Evolutionary conservation across 2,888 invertebrate species (phyloP).

Genomic region (Drosophila neoperkinsi): DNA sequence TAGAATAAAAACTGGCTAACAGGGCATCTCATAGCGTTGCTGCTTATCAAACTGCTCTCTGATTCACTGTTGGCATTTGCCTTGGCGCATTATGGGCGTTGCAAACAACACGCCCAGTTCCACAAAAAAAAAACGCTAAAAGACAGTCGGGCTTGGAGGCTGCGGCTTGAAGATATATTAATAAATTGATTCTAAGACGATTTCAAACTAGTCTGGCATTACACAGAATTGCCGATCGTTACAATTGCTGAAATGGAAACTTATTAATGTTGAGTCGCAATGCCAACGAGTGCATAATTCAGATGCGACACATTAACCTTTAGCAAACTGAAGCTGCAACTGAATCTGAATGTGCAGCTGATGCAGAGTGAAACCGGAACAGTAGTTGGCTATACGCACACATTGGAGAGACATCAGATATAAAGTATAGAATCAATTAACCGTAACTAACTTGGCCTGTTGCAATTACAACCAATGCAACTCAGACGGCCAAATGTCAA

Average conservation of each 20-base stretch:
- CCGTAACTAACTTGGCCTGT: slow-evolving; percentile 44
- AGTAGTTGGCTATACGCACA: slow-evolving; percentile 56
- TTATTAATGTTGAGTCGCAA: slow-evolving; percentile 63
- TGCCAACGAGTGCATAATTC: slow-evolving; percentile 71
- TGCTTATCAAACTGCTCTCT: background rate
- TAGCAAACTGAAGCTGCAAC: slow-evolving; percentile 21
- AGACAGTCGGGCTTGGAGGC: slow-evolving; percentile 7
- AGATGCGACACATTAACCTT: slow-evolving; percentile 75
- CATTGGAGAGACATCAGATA: slow-evolving; percentile 12
- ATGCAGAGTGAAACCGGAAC: slow-evolving; percentile 50
- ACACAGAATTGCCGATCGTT: slow-evolving; percentile 11
- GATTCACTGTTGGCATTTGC: slow-evolving; percentile 69
- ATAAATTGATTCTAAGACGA: slow-evolving; percentile 50
- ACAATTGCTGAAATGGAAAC: slow-evolving; percentile 46
- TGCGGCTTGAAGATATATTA: slow-evolving; percentile 29
- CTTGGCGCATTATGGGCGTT: slow-evolving; percentile 67
- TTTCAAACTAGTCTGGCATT: slow-evolving; percentile 30
- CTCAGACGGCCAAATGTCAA: slow-evolving; percentile 50
- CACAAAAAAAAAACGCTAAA: slow-evolving; percentile 1
- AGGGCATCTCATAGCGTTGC: slow-evolving; percentile 15
- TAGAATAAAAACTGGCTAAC: background rate
- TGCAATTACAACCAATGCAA: slow-evolving; percentile 45
- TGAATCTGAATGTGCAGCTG: slow-evolving; percentile 8
- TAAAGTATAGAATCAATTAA: slow-evolving; percentile 58
- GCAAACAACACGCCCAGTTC: slow-evolving; percentile 62